Conservation (phyloP, 2,113 vertebrate species). For the Paralichthys olivaceus region DNA sequence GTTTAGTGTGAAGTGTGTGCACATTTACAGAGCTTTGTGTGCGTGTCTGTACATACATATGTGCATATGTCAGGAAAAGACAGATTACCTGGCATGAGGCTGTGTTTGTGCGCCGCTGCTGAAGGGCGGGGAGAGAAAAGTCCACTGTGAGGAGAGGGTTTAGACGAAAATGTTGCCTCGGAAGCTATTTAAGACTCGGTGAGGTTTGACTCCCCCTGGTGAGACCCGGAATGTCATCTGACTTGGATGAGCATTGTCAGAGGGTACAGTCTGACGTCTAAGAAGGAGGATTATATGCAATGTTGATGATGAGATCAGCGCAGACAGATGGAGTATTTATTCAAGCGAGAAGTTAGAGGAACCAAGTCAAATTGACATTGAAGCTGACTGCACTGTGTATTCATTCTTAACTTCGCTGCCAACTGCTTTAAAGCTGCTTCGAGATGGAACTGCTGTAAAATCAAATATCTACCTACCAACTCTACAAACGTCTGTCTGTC, state of each 20-base stretch:
- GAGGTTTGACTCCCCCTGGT: slow-evolving; percentile 34
- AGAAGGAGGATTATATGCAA: slow-evolving; percentile 65
- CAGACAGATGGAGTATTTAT: slow-evolving; percentile 74
- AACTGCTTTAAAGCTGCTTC: slow-evolving; percentile 35
- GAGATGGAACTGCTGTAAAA: slow-evolving; percentile 30
- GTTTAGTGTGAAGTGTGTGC: slow-evolving; percentile 6
- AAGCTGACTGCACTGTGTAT: slow-evolving; percentile 35
- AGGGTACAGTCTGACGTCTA: slow-evolving; percentile 41
- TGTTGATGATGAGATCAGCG: slow-evolving; percentile 74
- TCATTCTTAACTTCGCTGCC: slow-evolving; percentile 51
- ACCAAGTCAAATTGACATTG: slow-evolving; percentile 56
- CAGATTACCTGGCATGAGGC: slow-evolving; percentile 22
- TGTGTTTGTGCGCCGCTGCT: slow-evolving; percentile 16
- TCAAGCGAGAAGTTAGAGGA: slow-evolving; percentile 58
- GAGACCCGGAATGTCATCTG: slow-evolving; percentile 48
- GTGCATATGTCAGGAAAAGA: slow-evolving; percentile 40
- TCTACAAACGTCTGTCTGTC: too few species aligned
- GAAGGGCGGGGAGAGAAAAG: neutral
- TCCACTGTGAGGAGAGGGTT: slow-evolving; percentile 6
- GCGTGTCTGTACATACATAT: slow-evolving; percentile 32
- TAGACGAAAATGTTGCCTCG: slow-evolving; percentile 55
- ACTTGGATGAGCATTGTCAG: slow-evolving; percentile 43
- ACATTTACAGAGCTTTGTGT: slow-evolving; percentile 33
- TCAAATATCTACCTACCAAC: slow-evolving; percentile 4
- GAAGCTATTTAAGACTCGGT: slow-evolving; percentile 13